These are phyloP conservation scores for Busseola fusca DNA, from an alignment of 2,888 invertebrate genomes.

Conservation along the genomic window DNA sequence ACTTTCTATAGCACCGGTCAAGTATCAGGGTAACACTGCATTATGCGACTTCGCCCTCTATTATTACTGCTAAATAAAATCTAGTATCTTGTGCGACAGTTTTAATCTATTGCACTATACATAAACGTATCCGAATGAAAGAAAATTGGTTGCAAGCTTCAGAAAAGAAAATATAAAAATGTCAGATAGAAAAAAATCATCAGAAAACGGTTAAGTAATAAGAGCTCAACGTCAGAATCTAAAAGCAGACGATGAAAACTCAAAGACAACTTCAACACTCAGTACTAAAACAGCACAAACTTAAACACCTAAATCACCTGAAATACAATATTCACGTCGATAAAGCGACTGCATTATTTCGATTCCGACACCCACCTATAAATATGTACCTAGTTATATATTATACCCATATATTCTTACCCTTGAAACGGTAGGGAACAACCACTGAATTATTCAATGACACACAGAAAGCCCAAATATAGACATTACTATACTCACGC, in stretches of 20 bases:
- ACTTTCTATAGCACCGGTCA: not conserved
- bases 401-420: conserved; percentile 84
- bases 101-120: too few species aligned
- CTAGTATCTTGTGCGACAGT: too few species aligned
- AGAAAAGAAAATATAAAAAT: too few species aligned
- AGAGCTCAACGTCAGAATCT: not conserved
- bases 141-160: too few species aligned
- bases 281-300: conserved; percentile 24
- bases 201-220: not conserved
- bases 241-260: not conserved
- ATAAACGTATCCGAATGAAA: too few species aligned
- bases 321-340: conserved; percentile 71
- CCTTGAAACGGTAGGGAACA: conserved; percentile 87
- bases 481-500: conserved; percentile 82
- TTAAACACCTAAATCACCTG: conserved; percentile 59
- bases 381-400: conserved; percentile 73
- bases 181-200: too few species aligned
- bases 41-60: too few species aligned
- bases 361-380: conserved; percentile 69
- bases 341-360: conserved; percentile 75
- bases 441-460: conserved; percentile 88
- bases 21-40: too few species aligned
- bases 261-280: conserved; percentile 9
- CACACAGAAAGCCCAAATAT: conserved; percentile 87
- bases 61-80: too few species aligned